Percentiles rank a stretch among this genome's conserved stretches.
These are phyloP conservation scores for Mesocentrotus franciscanus DNA, from an alignment of 53 echinoderm and acorn worm genomes.

Conservation along the genomic window DNA sequence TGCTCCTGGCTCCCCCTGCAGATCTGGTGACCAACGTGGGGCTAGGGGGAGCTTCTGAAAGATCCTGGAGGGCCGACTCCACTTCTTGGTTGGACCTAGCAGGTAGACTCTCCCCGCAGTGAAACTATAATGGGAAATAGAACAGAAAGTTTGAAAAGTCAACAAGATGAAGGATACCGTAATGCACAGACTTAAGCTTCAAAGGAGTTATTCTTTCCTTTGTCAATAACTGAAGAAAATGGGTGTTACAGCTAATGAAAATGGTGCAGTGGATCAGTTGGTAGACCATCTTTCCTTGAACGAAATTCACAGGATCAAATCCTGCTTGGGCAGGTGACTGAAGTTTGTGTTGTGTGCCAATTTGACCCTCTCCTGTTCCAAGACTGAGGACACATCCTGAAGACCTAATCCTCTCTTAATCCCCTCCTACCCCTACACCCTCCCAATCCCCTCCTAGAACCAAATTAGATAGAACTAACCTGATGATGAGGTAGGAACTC, in stretches of 20 bases:
- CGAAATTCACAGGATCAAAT: too few relatives aligned
- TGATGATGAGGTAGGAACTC: conserved; percentile 84
- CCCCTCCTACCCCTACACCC: background rate
- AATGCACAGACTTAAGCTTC: background rate
- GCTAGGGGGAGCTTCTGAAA: background rate
- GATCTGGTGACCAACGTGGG: background rate
- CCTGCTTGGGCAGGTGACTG: too few relatives aligned
- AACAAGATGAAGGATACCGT: background rate
- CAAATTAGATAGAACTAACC: conserved; percentile 53
- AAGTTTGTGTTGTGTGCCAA: too few relatives aligned
- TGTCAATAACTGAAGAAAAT: too few relatives aligned
- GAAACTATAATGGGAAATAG: background rate
- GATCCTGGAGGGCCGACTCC: conserved; percentile 35
- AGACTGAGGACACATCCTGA: too few relatives aligned
- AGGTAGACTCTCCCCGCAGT: conserved; percentile 39
- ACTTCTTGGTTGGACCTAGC: conserved; percentile 44
- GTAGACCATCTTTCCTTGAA: too few relatives aligned
- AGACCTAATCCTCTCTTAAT: background rate
- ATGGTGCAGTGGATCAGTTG: too few relatives aligned
- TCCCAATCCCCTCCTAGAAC: background rate
- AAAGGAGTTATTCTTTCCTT: too few relatives aligned
- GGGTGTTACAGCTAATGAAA: too few relatives aligned
- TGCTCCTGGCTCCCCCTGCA: background rate
- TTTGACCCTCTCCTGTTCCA: too few relatives aligned
- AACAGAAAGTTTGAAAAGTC: background rate